Percentiles rank a stretch among this genome's conserved stretches.
Evolutionary conservation across 92 coral and sea anemone genomes (phyloP).

Genomic region (Chrysogorgia sp.): DNA sequence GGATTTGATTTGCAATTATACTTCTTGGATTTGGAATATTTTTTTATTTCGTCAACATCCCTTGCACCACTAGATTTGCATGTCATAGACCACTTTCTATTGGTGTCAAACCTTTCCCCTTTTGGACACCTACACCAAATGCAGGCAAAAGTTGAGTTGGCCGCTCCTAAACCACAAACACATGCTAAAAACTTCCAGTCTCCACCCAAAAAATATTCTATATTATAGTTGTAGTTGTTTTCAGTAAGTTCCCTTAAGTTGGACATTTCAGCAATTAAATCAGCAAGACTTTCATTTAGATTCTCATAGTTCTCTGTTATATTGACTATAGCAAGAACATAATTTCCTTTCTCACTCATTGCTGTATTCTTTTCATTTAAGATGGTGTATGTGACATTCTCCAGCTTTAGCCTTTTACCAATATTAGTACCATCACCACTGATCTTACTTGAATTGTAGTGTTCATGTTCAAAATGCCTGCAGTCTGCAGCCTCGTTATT

Average conservation of each 20-base stretch:
- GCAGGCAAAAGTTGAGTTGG: conserved; percentile 52
- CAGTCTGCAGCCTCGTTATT: neutral
- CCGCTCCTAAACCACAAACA: conserved; percentile 59
- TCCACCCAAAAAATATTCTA: conserved; percentile 57
- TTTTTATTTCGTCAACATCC: conserved; percentile 6
- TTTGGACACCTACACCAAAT: conserved; percentile 60
- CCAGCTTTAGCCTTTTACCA: conserved; percentile 56
- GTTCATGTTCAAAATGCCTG: conserved; percentile 4
- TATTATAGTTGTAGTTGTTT: conserved; percentile 3
- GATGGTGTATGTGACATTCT: conserved; percentile 52
- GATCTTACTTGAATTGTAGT: conserved; percentile 37
- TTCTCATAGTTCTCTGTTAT: conserved; percentile 36
- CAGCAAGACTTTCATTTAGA: neutral
- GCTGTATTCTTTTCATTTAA: conserved; percentile 62
- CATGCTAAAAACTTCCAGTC: conserved; percentile 63
- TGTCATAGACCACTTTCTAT: conserved; percentile 20
- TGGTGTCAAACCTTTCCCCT: conserved; percentile 12
- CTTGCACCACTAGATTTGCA: conserved; percentile 34
- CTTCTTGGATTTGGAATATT: neutral
- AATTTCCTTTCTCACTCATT: conserved; percentile 57
- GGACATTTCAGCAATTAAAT: conserved; percentile 14
- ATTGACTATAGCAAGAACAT: conserved; percentile 59
- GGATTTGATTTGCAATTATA: conserved; percentile 34
- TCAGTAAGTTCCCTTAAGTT: conserved; percentile 30
- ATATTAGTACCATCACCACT: conserved; percentile 60